A percentile compares a stretch with the other conserved stretches of the same genome.
Evolutionary conservation across 92 coral and sea anemone species (phyloP).

Genomic region (Epizoanthus stellaris): DNA sequence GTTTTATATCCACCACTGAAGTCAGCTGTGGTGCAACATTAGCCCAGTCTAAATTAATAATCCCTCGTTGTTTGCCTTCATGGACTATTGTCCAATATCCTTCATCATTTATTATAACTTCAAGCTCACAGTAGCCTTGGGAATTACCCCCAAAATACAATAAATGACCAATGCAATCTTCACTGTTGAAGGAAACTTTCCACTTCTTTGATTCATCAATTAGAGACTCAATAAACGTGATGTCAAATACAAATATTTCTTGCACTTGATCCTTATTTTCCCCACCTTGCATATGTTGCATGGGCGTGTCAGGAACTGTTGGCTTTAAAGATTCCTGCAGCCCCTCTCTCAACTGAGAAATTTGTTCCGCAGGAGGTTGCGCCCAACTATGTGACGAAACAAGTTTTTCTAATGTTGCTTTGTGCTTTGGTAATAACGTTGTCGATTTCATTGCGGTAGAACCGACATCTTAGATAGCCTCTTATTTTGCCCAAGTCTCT

Average conservation of each 20-base stretch:
- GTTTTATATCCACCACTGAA: slow-evolving; percentile 3
- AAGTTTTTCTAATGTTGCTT: neutral
- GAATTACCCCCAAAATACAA: slow-evolving; percentile 34
- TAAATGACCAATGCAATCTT: slow-evolving; percentile 26
- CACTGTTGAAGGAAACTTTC: neutral
- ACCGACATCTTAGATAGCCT: slow-evolving; percentile 38
- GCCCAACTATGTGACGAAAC: neutral
- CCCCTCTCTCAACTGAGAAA: neutral
- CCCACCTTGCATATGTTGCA: neutral
- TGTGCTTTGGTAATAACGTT: neutral
- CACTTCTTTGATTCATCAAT: neutral
- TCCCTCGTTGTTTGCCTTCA: slow-evolving; percentile 22
- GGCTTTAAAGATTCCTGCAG: neutral
- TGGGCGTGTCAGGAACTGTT: neutral
- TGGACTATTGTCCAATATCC: slow-evolving; percentile 28
- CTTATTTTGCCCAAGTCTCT: slow-evolving; percentile 49
- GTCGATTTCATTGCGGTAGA: slow-evolving; percentile 20
- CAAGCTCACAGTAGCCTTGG: neutral
- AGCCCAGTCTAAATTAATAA: slow-evolving; percentile 4
- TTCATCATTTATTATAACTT: slow-evolving; percentile 12
- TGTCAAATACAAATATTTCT: neutral
- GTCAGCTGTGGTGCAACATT: neutral
- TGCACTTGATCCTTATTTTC: neutral
- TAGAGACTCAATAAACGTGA: neutral
- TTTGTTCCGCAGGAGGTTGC: neutral